These are phyloP conservation scores for Aphelenchoides fujianensis DNA, from an alignment of 1,140 invertebrate species.

Conservation along the genomic window DNA sequence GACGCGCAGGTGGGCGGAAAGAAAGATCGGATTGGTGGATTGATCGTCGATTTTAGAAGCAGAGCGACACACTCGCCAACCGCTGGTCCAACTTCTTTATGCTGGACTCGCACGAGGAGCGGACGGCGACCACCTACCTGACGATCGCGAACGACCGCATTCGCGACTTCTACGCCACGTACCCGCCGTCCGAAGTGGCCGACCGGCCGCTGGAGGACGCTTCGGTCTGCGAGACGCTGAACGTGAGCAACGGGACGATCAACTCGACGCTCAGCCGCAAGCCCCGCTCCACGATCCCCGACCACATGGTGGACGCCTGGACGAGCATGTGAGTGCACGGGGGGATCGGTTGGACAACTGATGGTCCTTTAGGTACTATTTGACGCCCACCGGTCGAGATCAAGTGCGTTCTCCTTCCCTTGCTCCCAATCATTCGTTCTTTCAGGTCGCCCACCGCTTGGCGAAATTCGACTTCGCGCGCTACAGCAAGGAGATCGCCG, in stretches of 20 bases:
- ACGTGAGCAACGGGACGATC: background rate
- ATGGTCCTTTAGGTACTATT: background rate
- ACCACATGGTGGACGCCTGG: conserved; percentile 14
- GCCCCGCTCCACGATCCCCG: background rate
- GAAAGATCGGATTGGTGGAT: too few relatives aligned
- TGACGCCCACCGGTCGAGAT: conserved; percentile 8
- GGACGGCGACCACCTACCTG: background rate
- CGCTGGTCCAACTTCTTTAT: conserved; percentile 1
- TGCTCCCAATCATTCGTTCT: background rate
- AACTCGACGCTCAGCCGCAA: background rate
- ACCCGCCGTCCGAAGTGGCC: background rate
- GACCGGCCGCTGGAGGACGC: background rate
- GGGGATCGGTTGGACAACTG: background rate
- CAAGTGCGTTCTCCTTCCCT: conserved; percentile 3
- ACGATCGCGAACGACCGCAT: conserved; percentile 4
- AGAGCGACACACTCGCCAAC: background rate
- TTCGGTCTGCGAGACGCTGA: background rate
- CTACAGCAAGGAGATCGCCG: background rate
- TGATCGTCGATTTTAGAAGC: background rate
- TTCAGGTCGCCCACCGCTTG: background rate
- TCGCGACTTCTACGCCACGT: background rate
- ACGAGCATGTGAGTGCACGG: background rate
- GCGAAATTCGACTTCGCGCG: conserved; percentile 10
- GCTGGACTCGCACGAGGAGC: background rate
- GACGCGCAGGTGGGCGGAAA: background rate